phyloP scores from a whole-genome alignment of 2,797 vertebrate species.

The Brachyrhaphis roseni region DNA sequence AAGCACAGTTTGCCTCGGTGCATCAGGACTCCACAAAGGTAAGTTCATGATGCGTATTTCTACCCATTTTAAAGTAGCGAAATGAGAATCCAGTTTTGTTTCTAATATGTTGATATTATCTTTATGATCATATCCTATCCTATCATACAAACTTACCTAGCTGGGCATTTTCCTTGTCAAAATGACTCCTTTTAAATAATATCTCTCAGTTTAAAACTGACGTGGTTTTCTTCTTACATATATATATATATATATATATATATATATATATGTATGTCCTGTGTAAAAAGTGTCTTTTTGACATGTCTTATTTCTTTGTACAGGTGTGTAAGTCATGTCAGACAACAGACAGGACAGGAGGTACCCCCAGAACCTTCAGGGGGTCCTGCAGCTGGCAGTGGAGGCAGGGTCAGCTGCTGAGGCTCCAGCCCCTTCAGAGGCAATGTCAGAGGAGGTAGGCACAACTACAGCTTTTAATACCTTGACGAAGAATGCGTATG shows the following conservation, averaged over 20 bases:
- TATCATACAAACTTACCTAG: not conserved
- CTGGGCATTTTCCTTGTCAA: not conserved
- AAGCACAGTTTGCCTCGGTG: not conserved
- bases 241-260: no score
- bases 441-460: conserved; percentile 89
- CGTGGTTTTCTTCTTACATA: not conserved
- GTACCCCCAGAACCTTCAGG: conserved; percentile 84
- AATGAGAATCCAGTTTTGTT: not conserved
- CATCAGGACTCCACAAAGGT: conserved; percentile 20
- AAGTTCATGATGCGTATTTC: conserved; percentile 7
- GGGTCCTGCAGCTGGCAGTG: conserved; percentile 88
- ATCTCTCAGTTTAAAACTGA: not conserved
- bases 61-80: not conserved
- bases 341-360: conserved; percentile 66
- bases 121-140: not conserved
- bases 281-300: not conserved
- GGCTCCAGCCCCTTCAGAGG: conserved; percentile 68
- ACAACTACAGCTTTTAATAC: not conserved
- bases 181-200: not conserved
- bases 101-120: not conserved
- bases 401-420: conserved; percentile 83
- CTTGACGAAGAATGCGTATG: not conserved
- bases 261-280: no score
- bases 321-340: conserved; percentile 67
- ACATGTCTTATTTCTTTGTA: not conserved